phyloP scores from a whole-genome alignment of 2,888 invertebrate genomes.

The Hermaeophaga mercurialis region DNA sequence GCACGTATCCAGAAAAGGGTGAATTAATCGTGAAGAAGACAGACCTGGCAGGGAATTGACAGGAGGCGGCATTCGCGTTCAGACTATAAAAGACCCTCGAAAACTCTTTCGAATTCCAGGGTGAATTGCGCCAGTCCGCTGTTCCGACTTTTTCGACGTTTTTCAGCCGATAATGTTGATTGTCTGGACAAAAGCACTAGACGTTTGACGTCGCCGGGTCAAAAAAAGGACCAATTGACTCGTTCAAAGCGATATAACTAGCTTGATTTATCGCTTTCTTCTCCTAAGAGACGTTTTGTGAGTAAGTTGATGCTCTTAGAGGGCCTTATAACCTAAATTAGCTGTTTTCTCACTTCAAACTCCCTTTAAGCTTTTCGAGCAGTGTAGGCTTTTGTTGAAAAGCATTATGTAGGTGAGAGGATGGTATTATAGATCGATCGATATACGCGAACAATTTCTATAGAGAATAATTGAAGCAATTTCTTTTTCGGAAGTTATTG shows the following conservation, averaged over 20 bases:
- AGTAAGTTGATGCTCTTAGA: conserved; percentile 21
- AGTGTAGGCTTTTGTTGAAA: conserved; percentile 15
- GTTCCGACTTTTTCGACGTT: conserved; percentile 22
- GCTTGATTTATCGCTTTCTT: conserved; percentile 37
- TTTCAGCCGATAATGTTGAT: conserved; percentile 43
- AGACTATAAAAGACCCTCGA: conserved; percentile 34
- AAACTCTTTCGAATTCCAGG: conserved; percentile 30
- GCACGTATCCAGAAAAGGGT: too few species aligned
- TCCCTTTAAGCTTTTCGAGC: conserved; percentile 9
- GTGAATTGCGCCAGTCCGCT: conserved; percentile 23
- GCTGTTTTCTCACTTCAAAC: conserved; percentile 24
- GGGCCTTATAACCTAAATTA: conserved; percentile 27
- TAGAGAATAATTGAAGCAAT: background rate
- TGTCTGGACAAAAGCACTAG: conserved; percentile 45
- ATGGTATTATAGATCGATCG: background rate
- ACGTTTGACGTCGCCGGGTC: conserved; percentile 40
- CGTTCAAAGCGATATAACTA: conserved; percentile 40
- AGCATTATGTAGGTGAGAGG: conserved; percentile 21
- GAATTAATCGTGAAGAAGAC: conserved; percentile 4
- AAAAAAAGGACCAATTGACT: conserved; percentile 39
- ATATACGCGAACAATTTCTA: background rate
- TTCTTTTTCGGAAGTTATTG: too few species aligned
- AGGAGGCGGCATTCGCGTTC: conserved; percentile 32
- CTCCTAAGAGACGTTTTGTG: conserved; percentile 27
- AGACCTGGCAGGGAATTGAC: conserved; percentile 20